These are phyloP conservation scores for Lamellibrachia satsuma DNA, from an alignment of 2,888 invertebrate genomes.

Conservation along the genomic window DNA sequence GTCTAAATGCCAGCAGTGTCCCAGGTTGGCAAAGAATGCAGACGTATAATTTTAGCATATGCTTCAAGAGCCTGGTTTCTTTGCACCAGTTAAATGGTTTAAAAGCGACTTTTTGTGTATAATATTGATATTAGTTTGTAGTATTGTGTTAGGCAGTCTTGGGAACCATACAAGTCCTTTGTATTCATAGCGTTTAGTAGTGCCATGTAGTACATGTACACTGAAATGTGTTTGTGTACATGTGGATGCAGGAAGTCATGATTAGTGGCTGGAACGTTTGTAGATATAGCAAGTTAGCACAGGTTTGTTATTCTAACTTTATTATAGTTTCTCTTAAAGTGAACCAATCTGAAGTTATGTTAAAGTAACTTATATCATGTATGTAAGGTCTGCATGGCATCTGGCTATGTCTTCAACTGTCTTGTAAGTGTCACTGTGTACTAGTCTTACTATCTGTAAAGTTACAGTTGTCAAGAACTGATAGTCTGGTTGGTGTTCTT, in stretches of 20 bases:
- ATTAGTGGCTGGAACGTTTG: not conserved
- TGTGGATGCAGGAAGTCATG: not conserved
- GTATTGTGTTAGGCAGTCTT: not conserved
- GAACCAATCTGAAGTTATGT: not conserved
- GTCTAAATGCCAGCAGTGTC: not conserved
- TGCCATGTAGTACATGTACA: not conserved
- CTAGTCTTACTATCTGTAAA: no score
- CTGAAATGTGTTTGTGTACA: not conserved
- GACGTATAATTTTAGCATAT: no score
- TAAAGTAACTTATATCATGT: not conserved
- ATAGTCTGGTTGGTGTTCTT: no score
- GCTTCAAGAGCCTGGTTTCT: no score
- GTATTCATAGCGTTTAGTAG: not conserved
- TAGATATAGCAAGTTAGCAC: not conserved
- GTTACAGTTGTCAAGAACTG: no score
- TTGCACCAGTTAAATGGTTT: no score
- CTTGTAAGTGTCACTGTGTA: no score
- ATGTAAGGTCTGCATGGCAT: no score
- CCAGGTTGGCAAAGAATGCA: not conserved
- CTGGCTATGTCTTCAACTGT: no score
- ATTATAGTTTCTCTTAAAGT: not conserved
- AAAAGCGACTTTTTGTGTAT: no score
- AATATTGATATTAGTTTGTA: not conserved
- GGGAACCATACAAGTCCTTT: no score
- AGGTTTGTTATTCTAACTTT: not conserved